These are phyloP conservation scores for Antigone vipio DNA, from an alignment of 2,113 vertebrate genomes.

Conservation along the genomic window DNA sequence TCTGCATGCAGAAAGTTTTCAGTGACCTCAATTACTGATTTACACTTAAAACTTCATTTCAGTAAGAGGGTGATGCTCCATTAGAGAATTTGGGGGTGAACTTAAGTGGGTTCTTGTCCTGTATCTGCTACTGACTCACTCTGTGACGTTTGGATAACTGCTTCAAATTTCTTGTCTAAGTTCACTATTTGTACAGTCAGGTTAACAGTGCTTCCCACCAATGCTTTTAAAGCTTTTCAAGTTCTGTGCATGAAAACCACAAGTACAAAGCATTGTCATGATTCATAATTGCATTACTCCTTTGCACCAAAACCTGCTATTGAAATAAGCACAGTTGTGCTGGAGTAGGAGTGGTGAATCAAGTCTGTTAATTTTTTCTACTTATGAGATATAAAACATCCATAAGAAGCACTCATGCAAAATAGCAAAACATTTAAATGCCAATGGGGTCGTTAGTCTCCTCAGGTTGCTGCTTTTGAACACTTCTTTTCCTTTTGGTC, in stretches of 20 bases:
- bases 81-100: background rate
- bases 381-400: background rate
- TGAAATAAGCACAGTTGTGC: background rate
- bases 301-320: background rate
- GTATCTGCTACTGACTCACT: background rate
- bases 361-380: background rate
- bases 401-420: background rate
- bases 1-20: slow-evolving; percentile 2
- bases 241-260: background rate
- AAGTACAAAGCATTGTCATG: background rate
- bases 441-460: background rate
- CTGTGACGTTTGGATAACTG: slow-evolving; percentile 21
- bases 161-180: background rate
- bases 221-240: background rate
- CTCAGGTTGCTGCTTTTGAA: background rate
- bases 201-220: background rate
- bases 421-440: slow-evolving; percentile 3
- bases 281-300: background rate
- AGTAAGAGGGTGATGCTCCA: background rate
- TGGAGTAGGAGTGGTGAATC: background rate
- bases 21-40: slow-evolving; percentile 13
- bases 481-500: background rate
- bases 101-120: background rate
- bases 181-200: background rate
- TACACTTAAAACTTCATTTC: background rate